Evolutionary conservation across 1,140 invertebrate species (phyloP), one percentile per base, ranked within the genome.

Genomic region (Heliconius hewitsoni): DNA sequence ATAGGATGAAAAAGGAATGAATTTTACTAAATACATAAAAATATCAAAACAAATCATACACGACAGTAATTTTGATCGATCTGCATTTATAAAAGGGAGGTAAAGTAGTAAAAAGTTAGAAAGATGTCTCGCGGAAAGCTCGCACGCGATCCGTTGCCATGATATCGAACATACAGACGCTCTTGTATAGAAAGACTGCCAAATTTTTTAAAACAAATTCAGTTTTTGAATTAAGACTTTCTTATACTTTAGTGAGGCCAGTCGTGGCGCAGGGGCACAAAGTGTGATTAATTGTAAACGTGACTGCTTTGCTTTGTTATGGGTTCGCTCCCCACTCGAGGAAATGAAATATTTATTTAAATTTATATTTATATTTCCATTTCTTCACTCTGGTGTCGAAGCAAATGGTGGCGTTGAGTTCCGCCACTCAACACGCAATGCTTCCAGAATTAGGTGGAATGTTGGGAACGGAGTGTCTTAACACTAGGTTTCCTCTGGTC

Each of bases 141-240:
- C 46, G 80, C 90, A 91, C 90, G 90, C 90, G 87, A 91, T 84
- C 82, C 82, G 90, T 91, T 91, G 89, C 90, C 84, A 87, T 83
- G 90, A 76, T 88, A 89, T 90, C 90, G 88, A 89, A 87, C 85
- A 89, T 86, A 91, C 89, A 91, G 83, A 30, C 72, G 34, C 55
- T 55, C 73, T 30, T 46, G 42, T 46, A 3, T 46, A 11, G 42
- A 16, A 66, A 66, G n/a, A 27, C 0, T 66, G 60, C 60, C 60
- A 66, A 30, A 27, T 6, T 27, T 66, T 66, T 66, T 66, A 27
- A 60, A 60, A 23, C n/a, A 23, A 60, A 11, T 60, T 60, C n/a
- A 60, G 57, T 23, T 11, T n/a, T 60, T 23, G 55, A 9, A 9
- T 60, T n/a, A 0, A 46, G 11, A 0, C 3, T 46, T 46, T 46